These are phyloP conservation scores for Arvicanthis niloticus DNA, from an alignment of 2,113 vertebrate genomes.

Conservation along the genomic window DNA sequence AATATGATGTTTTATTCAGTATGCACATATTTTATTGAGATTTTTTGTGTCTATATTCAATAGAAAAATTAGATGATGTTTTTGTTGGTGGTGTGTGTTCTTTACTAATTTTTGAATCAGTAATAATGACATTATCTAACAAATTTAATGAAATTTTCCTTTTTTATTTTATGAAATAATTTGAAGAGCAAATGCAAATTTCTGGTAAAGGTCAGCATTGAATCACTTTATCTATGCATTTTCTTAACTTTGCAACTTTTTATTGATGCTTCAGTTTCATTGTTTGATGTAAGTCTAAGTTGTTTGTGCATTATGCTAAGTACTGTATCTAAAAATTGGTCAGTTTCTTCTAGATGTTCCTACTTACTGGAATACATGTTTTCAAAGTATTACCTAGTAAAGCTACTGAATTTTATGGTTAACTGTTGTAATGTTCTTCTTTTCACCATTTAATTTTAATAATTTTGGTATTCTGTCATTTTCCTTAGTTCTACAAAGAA, in stretches of 20 bases:
- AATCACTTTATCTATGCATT: not conserved
- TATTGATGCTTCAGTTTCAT: not conserved
- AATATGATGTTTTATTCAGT: not conserved
- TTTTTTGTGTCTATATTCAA: not conserved
- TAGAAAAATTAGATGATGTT: not conserved
- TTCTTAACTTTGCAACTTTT: not conserved
- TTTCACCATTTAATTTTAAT: not conserved
- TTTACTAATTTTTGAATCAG: not conserved
- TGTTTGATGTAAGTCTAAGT: not conserved
- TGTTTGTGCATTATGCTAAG: not conserved
- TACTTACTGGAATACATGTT: not conserved
- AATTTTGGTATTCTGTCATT: not conserved
- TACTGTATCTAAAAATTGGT: not conserved
- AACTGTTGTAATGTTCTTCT: not conserved
- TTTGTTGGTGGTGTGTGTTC: not conserved
- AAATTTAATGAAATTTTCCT: not conserved
- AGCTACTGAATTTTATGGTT: not conserved
- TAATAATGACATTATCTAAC: not conserved
- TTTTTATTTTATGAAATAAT: not conserved
- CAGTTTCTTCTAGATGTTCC: not conserved
- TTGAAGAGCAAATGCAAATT: not conserved
- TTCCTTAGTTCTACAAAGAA: not conserved
- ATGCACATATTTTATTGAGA: not conserved
- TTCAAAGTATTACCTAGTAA: not conserved
- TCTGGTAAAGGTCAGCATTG: not conserved